These are phyloP conservation scores for Xyrichtys novacula DNA, from an alignment of 2,797 vertebrate species.

Conservation along the genomic window DNA sequence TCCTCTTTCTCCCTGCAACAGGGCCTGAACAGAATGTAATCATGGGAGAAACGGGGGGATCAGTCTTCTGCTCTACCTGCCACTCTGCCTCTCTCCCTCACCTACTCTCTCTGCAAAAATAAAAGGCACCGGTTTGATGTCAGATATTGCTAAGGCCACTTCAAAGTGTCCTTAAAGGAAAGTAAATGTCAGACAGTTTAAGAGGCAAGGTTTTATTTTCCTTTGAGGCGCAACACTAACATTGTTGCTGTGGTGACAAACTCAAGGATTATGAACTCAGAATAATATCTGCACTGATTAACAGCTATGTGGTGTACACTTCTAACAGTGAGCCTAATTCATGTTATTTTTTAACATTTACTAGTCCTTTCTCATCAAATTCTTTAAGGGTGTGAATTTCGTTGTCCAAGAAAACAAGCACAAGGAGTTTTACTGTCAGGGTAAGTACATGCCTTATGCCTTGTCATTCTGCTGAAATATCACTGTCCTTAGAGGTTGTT, in stretches of 20 bases:
- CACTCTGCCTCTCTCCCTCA: conserved; percentile 14
- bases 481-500: conserved; percentile 18
- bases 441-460: conserved; percentile 8
- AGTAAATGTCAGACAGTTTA: conserved; percentile 4
- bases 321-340: too few species aligned
- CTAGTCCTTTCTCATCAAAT: too few species aligned
- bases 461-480: conserved; percentile 21
- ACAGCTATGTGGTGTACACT: too few species aligned
- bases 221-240: neutral
- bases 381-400: neutral
- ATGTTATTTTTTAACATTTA: too few species aligned
- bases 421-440: neutral
- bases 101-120: conserved; percentile 19
- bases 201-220: neutral
- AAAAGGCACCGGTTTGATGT: conserved; percentile 16
- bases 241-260: conserved; percentile 27
- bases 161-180: neutral
- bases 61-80: conserved; percentile 49
- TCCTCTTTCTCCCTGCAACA: conserved; percentile 71
- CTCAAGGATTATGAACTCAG: neutral
- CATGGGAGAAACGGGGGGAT: conserved; percentile 54
- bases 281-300: too few species aligned
- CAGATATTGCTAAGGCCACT: neutral
- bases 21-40: conserved; percentile 81
- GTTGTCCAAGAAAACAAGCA: neutral